phyloP scores from a whole-genome alignment of 2,888 invertebrate genomes.

The Athalia circularis region DNA sequence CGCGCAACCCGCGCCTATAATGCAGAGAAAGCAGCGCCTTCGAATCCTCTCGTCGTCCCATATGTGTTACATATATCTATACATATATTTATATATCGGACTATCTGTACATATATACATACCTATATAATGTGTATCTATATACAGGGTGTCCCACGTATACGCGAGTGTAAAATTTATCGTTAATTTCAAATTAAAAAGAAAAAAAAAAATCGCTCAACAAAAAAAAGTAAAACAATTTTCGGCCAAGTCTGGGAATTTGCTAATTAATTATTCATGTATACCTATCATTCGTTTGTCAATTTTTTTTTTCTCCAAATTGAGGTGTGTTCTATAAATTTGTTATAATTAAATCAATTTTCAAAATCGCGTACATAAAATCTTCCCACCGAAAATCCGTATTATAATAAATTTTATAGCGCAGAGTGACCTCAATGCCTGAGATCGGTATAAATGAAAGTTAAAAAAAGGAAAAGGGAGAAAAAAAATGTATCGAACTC shows the following conservation, averaged over 20 bases:
- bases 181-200: not conserved
- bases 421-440: slow-evolving; percentile 18
- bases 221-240: too few species aligned
- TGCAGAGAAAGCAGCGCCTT: slow-evolving; percentile 53
- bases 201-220: not conserved
- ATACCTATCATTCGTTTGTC: too few species aligned
- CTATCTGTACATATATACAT: not conserved
- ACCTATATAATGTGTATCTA: not conserved
- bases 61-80: slow-evolving; percentile 22
- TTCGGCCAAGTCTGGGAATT: too few species aligned
- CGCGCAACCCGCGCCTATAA: slow-evolving; percentile 47
- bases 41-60: slow-evolving; percentile 36
- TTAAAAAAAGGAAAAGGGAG: not conserved
- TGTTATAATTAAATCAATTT: too few species aligned
- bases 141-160: slow-evolving; percentile 26
- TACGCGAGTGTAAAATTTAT: not conserved
- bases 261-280: too few species aligned
- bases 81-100: slow-evolving; percentile 7
- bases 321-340: too few species aligned
- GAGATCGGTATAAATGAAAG: slow-evolving; percentile 24
- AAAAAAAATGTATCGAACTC: slow-evolving; percentile 26
- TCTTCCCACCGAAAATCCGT: too few species aligned
- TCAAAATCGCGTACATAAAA: too few species aligned
- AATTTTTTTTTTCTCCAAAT: too few species aligned
- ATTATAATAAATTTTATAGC: too few species aligned